Conservation (phyloP, 2,888 invertebrate species). For the Drosophila stalkeri region DNA sequence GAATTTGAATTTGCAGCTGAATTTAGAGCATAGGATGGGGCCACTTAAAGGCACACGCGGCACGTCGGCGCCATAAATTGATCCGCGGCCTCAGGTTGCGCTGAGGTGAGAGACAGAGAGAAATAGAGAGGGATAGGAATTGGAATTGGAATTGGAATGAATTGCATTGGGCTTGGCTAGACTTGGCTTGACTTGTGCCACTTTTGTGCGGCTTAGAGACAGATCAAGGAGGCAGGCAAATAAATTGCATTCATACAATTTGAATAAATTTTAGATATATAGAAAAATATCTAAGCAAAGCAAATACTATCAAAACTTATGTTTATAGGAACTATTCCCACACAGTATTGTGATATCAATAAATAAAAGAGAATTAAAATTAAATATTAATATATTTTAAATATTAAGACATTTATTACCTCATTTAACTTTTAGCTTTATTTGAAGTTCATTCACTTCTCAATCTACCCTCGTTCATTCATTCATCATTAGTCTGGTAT, state of each 20-base stretch:
- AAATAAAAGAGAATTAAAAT: no score
- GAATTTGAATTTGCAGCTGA: slow-evolving; percentile 36
- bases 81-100: slow-evolving; percentile 78
- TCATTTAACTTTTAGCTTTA: not conserved
- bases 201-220: not conserved
- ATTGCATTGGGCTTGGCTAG: slow-evolving; percentile 40
- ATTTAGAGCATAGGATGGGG: slow-evolving; percentile 59
- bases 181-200: slow-evolving; percentile 16
- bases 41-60: slow-evolving; percentile 77
- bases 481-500: slow-evolving; percentile 1
- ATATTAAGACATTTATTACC: not conserved
- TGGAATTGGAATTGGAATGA: slow-evolving; percentile 20
- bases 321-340: no score
- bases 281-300: no score
- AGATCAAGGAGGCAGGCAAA: slow-evolving; percentile 4
- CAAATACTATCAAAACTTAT: no score
- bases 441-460: not conserved
- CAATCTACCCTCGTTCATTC: not conserved
- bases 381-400: no score
- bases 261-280: slow-evolving; percentile 1
- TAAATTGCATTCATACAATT: slow-evolving; percentile 21
- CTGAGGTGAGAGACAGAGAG: slow-evolving; percentile 4
- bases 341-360: no score
- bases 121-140: slow-evolving; percentile 7
- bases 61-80: slow-evolving; percentile 70